These are phyloP conservation scores for Tapirus indicus DNA, from an alignment of 2,797 vertebrate species.

Conservation along the genomic window DNA sequence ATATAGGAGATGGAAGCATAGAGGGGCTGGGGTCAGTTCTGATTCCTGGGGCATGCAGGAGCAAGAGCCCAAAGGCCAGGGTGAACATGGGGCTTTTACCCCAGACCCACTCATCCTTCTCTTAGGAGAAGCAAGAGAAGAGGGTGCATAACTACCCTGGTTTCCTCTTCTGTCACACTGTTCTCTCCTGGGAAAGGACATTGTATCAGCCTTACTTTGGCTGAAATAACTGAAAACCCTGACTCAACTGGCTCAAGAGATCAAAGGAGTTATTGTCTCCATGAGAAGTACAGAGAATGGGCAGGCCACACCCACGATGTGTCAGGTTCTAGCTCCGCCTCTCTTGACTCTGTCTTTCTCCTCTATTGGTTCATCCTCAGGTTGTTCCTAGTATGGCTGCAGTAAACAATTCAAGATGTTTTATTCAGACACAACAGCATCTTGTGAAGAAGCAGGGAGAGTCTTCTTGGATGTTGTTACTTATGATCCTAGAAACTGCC, in stretches of 20 bases:
- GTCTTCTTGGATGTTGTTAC: background rate
- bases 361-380: background rate
- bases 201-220: background rate
- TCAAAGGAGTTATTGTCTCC: background rate
- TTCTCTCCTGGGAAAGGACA: background rate
- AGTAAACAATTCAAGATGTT: background rate
- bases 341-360: background rate
- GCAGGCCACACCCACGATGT: background rate
- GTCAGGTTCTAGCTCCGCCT: background rate
- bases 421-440: background rate
- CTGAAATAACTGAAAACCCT: background rate
- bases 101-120: background rate
- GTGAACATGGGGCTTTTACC: background rate
- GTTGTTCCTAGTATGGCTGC: background rate
- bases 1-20: background rate
- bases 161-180: background rate
- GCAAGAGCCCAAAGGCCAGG: background rate
- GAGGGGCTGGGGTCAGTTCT: background rate
- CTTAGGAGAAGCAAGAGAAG: background rate
- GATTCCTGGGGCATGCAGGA: background rate
- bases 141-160: background rate
- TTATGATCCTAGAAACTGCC: too few species aligned
- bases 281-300: background rate
- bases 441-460: background rate
- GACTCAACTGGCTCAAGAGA: background rate